Evolutionary conservation across 2,113 vertebrate genomes (phyloP).

Genomic region (Stomatorhinus ivindoensis): DNA sequence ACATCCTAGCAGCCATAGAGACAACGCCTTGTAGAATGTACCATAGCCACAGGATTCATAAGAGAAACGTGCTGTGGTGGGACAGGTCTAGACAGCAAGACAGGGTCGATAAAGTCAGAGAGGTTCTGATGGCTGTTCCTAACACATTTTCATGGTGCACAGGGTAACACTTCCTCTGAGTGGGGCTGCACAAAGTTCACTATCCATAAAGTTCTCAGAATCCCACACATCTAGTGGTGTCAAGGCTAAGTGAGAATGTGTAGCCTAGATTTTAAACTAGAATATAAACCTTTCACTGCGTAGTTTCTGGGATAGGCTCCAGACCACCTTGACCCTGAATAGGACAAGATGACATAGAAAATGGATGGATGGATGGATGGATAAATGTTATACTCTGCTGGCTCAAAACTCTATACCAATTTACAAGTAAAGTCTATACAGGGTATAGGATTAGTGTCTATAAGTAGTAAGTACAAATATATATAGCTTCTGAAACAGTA

Average conservation of each 20-base stretch:
- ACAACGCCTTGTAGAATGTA: background rate
- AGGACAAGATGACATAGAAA: background rate
- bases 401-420: background rate
- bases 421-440: background rate
- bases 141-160: background rate
- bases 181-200: background rate
- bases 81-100: background rate
- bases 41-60: background rate
- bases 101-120: background rate
- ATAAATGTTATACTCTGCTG: background rate
- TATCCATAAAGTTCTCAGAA: background rate
- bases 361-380: background rate
- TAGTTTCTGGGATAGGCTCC: background rate
- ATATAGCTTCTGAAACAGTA: background rate
- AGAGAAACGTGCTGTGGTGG: background rate
- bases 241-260: background rate
- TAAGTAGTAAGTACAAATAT: background rate
- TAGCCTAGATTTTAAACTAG: background rate
- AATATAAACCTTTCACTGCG: background rate
- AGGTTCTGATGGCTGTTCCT: background rate
- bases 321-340: background rate
- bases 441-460: background rate
- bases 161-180: background rate
- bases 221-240: background rate
- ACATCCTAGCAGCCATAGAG: background rate